Evolutionary conservation across 2,113 vertebrate species (phyloP).

Genomic region (Synodontis membranacea): DNA sequence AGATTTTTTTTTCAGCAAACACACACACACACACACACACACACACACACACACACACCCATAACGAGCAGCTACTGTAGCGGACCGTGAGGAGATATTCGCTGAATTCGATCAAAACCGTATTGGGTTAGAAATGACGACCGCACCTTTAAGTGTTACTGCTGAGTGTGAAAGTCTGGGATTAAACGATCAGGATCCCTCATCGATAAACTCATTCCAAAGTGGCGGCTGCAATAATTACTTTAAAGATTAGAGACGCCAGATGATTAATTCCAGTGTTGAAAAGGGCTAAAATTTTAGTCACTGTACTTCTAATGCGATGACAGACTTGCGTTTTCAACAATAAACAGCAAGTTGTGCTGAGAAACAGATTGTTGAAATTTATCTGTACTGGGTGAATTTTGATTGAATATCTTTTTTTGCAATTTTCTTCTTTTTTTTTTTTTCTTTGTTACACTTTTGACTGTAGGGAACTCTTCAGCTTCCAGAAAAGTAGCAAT

Average conservation of each 20-base stretch:
- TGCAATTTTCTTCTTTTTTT: not conserved
- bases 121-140: too few species aligned
- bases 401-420: too few species aligned
- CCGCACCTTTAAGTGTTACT: too few species aligned
- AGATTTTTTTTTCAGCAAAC: too few species aligned
- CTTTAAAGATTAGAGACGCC: not conserved
- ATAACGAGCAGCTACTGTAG: too few species aligned
- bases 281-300: not conserved
- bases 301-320: not conserved
- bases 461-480: not conserved
- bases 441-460: not conserved
- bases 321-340: not conserved
- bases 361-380: not conserved
- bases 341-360: not conserved
- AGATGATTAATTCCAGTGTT: not conserved
- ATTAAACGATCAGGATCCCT: not conserved
- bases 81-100: too few species aligned
- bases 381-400: too few species aligned
- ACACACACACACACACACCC: too few species aligned
- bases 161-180: not conserved
- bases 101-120: too few species aligned
- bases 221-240: not conserved
- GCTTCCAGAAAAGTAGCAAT: not conserved
- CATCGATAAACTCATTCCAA: not conserved
- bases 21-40: too few species aligned